Percentiles rank a stretch among this genome's conserved stretches.
Conservation (phyloP, 2,113 vertebrate species). For the Ptilonorhynchus violaceus region DNA sequence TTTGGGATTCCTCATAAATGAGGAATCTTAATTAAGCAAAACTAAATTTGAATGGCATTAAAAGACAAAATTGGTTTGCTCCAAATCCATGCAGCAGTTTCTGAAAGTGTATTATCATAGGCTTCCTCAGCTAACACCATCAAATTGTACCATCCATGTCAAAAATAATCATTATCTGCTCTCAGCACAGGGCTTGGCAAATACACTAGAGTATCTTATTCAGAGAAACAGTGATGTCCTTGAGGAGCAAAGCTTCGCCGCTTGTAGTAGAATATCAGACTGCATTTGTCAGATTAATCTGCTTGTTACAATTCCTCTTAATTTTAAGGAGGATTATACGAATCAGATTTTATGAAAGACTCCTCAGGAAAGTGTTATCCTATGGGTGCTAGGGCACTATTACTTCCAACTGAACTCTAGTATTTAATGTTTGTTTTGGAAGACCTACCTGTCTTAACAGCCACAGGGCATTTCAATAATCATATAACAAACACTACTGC, state of each 20-base stretch:
- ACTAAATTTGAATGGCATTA: neutral
- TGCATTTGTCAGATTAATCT: neutral
- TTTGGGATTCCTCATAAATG: neutral
- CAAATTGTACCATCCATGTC: neutral
- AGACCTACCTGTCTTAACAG: constrained; percentile 47
- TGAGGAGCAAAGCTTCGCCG: neutral
- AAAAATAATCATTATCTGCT: neutral
- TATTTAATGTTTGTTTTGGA: constrained; percentile 53
- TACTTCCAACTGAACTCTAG: constrained; percentile 16
- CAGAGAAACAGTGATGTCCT: neutral
- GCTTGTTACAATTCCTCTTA: neutral
- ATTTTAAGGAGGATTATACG: neutral
- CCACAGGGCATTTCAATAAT: constrained; percentile 58
- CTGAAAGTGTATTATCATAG: neutral
- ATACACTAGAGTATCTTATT: neutral
- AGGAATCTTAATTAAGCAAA: constrained; percentile 21
- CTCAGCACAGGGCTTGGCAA: neutral
- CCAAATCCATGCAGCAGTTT: neutral
- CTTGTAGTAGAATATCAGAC: neutral
- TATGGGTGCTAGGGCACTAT: neutral
- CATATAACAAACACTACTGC: constrained; percentile 55
- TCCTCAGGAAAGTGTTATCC: neutral
- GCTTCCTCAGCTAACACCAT: neutral
- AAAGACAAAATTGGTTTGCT: neutral
- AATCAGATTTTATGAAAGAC: neutral